Percentiles rank a stretch among this genome's conserved stretches.
phyloP scores from a whole-genome alignment of 2,113 vertebrate species.

The Pteruthius melanotis region DNA sequence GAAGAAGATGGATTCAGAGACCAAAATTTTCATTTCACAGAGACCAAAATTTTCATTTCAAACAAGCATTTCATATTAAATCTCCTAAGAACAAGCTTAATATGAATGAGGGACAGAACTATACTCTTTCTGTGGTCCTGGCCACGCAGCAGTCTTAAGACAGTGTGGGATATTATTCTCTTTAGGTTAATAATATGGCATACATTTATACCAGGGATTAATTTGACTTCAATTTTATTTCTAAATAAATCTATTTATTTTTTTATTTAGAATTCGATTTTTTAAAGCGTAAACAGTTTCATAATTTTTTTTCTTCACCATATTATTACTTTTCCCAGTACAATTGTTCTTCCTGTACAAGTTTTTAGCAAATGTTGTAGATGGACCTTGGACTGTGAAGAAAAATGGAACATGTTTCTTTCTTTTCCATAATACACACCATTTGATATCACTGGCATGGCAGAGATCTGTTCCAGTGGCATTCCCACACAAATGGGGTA shows the following conservation, averaged over 20 bases:
- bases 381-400: not conserved
- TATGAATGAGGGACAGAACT: not conserved
- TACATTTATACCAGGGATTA: not conserved
- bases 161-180: not conserved
- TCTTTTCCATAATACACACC: not conserved
- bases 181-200: not conserved
- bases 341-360: not conserved
- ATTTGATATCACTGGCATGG: not conserved
- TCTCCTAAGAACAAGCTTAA: not conserved
- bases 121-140: not conserved
- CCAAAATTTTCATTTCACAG: not conserved
- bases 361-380: not conserved
- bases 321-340: not conserved
- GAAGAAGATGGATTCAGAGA: not conserved
- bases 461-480: not conserved
- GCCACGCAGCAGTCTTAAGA: not conserved
- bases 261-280: not conserved
- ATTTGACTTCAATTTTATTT: not conserved
- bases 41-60: not conserved
- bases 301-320: not conserved
- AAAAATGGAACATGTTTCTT: not conserved
- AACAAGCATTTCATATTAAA: not conserved
- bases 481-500: not conserved
- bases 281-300: not conserved
- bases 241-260: not conserved